Evolutionary conservation across 2,888 invertebrate species (phyloP).

Genomic region (Agapostemon virescens): DNA sequence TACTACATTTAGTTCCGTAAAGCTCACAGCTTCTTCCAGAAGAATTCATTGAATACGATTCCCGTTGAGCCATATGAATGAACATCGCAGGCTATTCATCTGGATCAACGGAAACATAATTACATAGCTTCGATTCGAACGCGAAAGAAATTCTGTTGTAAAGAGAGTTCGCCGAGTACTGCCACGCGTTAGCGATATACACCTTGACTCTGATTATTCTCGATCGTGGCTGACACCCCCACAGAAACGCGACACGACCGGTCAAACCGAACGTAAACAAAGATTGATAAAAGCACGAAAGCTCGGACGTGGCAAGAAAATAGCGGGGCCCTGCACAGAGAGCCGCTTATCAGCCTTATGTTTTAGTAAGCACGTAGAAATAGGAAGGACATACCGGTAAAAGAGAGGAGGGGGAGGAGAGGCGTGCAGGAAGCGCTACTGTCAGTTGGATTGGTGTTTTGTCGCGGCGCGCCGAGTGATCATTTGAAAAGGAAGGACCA

Average conservation of each 20-base stretch:
- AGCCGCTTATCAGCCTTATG: slow-evolving; percentile 52
- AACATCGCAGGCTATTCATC: background rate
- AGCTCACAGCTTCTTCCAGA: background rate
- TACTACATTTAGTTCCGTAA: background rate
- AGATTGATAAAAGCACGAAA: slow-evolving; percentile 33
- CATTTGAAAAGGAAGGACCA: slow-evolving; percentile 84
- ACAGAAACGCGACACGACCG: slow-evolving; percentile 6
- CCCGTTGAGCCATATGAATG: background rate
- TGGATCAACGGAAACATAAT: background rate
- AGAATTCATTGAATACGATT: slow-evolving; percentile 12
- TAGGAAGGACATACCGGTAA: slow-evolving; percentile 59
- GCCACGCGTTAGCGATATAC: background rate
- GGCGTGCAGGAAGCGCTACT: slow-evolving; percentile 78
- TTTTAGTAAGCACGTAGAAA: slow-evolving; percentile 59
- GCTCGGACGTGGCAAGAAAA: slow-evolving; percentile 47
- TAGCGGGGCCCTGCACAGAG: slow-evolving; percentile 33
- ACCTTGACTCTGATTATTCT: background rate
- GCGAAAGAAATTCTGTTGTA: background rate
- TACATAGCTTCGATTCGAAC: background rate
- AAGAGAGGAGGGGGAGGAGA: slow-evolving; percentile 69
- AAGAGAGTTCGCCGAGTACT: background rate
- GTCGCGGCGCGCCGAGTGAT: slow-evolving; percentile 75
- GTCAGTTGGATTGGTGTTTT: slow-evolving; percentile 80
- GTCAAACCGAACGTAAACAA: slow-evolving; percentile 35
- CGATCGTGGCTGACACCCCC: too few species aligned